Conservation (phyloP, 2,113 vertebrate species). For the Clarias batrachus region DNA sequence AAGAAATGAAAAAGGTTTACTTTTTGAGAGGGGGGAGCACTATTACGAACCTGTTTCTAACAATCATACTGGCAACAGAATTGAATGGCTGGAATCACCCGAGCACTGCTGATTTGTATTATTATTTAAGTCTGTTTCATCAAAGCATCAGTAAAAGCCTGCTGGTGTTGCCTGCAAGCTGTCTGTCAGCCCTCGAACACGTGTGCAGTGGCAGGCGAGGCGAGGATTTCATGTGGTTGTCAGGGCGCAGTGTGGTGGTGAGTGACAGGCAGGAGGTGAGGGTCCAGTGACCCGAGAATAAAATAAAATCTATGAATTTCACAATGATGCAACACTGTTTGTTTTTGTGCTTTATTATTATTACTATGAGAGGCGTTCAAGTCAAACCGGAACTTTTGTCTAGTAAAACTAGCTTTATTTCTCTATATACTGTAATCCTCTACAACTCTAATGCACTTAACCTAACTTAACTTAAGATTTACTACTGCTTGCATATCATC, state of each 20-base stretch:
- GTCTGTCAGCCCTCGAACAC: neutral
- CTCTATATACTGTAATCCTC: no score
- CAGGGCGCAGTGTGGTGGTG: slow-evolving; percentile 15
- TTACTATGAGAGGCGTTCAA: no score
- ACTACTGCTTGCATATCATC: no score
- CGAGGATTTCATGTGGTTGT: slow-evolving; percentile 23
- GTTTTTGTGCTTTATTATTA: neutral
- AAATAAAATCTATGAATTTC: neutral
- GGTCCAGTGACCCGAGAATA: slow-evolving; percentile 10
- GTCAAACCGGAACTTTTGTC: no score
- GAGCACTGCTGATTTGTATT: neutral
- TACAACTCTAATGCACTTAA: no score
- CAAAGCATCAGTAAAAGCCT: slow-evolving; percentile 9
- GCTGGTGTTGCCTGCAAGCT: slow-evolving; percentile 9
- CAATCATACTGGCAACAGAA: neutral
- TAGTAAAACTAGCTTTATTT: no score
- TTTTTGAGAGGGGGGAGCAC: neutral
- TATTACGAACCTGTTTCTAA: neutral
- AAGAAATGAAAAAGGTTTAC: neutral
- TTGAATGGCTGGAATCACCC: slow-evolving; percentile 4
- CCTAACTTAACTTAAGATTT: no score
- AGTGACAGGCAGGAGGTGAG: slow-evolving; percentile 23
- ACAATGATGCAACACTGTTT: neutral
- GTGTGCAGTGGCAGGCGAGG: neutral
- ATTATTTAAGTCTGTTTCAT: neutral